Percentiles rank a stretch among this genome's conserved stretches.
Conservation (phyloP, 2,888 invertebrate genomes). For the Pycnomerus fuliginosus region DNA sequence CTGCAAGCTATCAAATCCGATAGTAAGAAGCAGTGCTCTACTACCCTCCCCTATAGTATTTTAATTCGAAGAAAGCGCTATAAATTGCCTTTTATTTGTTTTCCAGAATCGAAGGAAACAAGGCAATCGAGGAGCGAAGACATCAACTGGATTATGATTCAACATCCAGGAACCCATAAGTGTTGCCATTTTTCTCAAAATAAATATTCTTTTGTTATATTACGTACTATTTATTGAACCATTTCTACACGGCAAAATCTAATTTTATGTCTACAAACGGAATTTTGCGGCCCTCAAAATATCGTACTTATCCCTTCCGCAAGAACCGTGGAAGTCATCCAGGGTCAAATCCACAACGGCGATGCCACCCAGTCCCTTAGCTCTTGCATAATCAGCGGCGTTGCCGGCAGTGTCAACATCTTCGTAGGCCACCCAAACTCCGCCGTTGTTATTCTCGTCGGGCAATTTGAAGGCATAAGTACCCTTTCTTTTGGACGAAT, state of each 20-base stretch:
- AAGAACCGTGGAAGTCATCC: conserved; percentile 78
- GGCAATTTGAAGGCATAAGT: conserved; percentile 75
- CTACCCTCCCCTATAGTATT: too few relatives aligned
- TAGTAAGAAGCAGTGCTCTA: too few relatives aligned
- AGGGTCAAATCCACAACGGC: conserved; percentile 71
- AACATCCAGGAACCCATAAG: too few relatives aligned
- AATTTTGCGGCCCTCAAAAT: conserved; percentile 64
- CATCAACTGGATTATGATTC: too few relatives aligned
- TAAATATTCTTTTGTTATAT: too few relatives aligned
- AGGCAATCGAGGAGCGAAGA: conserved; percentile 10
- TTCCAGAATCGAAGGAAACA: conserved; percentile 8
- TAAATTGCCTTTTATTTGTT: too few relatives aligned
- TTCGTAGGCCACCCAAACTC: conserved; percentile 80
- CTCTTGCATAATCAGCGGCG: conserved; percentile 70
- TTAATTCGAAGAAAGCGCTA: too few relatives aligned
- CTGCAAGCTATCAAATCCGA: too few relatives aligned
- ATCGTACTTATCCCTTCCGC: conserved; percentile 74
- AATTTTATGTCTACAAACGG: conserved; percentile 28
- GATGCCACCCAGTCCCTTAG: conserved; percentile 74
- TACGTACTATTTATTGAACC: conserved; percentile 1
- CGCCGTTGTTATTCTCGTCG: conserved; percentile 60
- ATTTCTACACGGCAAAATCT: conserved; percentile 22
- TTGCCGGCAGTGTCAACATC: conserved; percentile 75
- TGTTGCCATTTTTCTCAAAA: too few relatives aligned
- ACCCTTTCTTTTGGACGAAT: conserved; percentile 78